Conservation (phyloP, 1,140 invertebrate genomes). For the Cyclina sinensis region DNA sequence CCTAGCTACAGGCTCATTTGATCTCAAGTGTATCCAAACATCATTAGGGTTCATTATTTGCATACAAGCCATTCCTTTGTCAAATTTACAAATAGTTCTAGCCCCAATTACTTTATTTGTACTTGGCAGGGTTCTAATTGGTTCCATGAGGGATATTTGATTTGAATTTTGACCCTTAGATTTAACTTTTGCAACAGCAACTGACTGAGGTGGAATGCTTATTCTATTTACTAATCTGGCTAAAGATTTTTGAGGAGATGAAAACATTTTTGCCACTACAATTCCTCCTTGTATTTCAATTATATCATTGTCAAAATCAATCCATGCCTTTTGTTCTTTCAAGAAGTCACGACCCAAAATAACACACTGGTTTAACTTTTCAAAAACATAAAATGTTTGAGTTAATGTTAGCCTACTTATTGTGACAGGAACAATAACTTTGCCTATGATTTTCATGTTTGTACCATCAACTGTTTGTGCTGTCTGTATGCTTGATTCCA, state of each 20-base stretch:
- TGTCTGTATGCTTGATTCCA: background rate
- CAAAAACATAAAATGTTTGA: slow-evolving; percentile 28
- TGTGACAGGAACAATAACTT: slow-evolving; percentile 19
- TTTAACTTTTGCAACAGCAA: slow-evolving; percentile 20
- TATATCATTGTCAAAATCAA: slow-evolving; percentile 35
- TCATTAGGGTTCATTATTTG: slow-evolving; percentile 30
- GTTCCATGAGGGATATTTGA: slow-evolving; percentile 1
- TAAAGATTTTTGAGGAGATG: background rate
- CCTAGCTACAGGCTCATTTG: slow-evolving; percentile 32
- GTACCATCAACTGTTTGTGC: slow-evolving; percentile 35
- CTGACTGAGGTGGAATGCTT: slow-evolving; percentile 43
- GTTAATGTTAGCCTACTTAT: slow-evolving; percentile 18
- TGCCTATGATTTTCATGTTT: slow-evolving; percentile 24
- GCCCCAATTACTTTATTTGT: slow-evolving; percentile 28
- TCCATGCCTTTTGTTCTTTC: slow-evolving; percentile 47
- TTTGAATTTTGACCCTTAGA: background rate
- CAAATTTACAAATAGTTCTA: background rate
- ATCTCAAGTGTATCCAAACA: slow-evolving; percentile 28
- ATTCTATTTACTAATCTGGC: slow-evolving; percentile 4
- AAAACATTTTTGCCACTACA: slow-evolving; percentile 24
- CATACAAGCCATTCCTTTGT: background rate
- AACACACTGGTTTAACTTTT: slow-evolving; percentile 30
- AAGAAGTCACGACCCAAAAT: slow-evolving; percentile 29
- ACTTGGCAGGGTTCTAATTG: slow-evolving; percentile 40
- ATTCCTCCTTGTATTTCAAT: slow-evolving; percentile 24